Percentiles rank a stretch among this genome's conserved stretches.
phyloP scores from a whole-genome alignment of 2,797 vertebrate species.

The Eutrigla gurnardus region DNA sequence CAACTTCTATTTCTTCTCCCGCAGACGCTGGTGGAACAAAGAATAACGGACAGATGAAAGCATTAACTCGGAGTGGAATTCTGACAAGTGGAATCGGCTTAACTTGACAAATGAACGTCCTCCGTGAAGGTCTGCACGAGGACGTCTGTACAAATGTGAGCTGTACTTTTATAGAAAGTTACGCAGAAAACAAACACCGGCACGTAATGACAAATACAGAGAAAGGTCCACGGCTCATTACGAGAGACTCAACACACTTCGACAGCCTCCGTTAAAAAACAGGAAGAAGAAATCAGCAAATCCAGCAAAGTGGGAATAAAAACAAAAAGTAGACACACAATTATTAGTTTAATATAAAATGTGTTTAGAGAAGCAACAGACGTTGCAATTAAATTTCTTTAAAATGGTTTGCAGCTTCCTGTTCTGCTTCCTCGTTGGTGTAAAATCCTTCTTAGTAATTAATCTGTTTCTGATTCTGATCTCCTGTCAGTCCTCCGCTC shows the following conservation, averaged over 20 bases:
- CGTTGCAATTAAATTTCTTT: constrained; percentile 26
- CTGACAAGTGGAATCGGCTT: constrained; percentile 75
- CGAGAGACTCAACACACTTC: constrained; percentile 43
- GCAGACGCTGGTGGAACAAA: constrained; percentile 60
- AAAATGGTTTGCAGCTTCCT: constrained; percentile 8
- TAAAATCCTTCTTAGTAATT: too few relatives aligned
- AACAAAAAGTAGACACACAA: constrained; percentile 40
- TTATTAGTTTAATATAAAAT: constrained; percentile 18
- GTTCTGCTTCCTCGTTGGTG: too few relatives aligned
- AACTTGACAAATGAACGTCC: constrained; percentile 73
- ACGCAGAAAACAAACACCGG: constrained; percentile 48
- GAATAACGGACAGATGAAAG: constrained; percentile 63
- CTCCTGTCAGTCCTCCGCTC: too few relatives aligned
- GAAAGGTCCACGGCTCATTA: constrained; percentile 50
- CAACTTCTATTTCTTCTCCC: constrained; percentile 30
- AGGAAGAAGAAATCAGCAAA: constrained; percentile 1
- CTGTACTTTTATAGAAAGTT: constrained; percentile 53
- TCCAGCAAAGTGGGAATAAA: constrained; percentile 20
- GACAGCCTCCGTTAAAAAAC: constrained; percentile 34
- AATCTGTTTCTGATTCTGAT: too few relatives aligned
- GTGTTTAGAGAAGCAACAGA: neutral
- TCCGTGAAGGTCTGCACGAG: constrained; percentile 61
- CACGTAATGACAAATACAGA: constrained; percentile 42
- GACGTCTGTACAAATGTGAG: constrained; percentile 29
- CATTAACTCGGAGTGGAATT: constrained; percentile 69